Percentiles rank a stretch among this genome's conserved stretches.
Evolutionary conservation across 2,113 vertebrate species (phyloP).

Genomic region (Zosterops lateralis): DNA sequence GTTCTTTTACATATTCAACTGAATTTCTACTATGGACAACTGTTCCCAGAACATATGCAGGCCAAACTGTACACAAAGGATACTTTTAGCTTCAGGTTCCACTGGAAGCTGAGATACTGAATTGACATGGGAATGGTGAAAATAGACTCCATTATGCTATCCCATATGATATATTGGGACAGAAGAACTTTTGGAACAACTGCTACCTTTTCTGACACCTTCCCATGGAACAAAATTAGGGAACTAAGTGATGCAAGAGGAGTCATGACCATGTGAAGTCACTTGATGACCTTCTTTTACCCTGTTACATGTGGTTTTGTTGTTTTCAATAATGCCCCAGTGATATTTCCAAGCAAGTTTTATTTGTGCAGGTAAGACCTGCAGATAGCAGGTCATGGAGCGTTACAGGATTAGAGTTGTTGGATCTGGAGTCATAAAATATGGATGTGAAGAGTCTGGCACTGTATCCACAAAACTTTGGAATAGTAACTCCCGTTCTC

Average conservation of each 20-base stretch:
- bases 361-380: background rate
- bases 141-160: slow-evolving; percentile 22
- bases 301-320: background rate
- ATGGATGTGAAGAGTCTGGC: background rate
- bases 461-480: background rate
- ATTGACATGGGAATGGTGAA: background rate
- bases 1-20: slow-evolving; percentile 54
- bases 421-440: background rate
- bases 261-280: background rate
- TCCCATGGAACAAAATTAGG: background rate
- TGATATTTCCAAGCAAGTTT: background rate
- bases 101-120: background rate
- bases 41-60: slow-evolving; percentile 44
- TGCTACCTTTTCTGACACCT: slow-evolving; percentile 1
- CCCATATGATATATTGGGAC: background rate
- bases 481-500: background rate
- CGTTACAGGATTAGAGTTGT: background rate
- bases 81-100: slow-evolving; percentile 27
- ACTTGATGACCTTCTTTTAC: background rate
- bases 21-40: slow-evolving; percentile 21
- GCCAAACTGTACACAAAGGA: slow-evolving; percentile 44
- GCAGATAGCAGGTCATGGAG: background rate
- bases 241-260: background rate
- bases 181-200: background rate
- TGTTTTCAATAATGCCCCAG: background rate